These are phyloP conservation scores for Ichneumoninae sp. DNA, from an alignment of 2,888 invertebrate species.

Conservation along the genomic window DNA sequence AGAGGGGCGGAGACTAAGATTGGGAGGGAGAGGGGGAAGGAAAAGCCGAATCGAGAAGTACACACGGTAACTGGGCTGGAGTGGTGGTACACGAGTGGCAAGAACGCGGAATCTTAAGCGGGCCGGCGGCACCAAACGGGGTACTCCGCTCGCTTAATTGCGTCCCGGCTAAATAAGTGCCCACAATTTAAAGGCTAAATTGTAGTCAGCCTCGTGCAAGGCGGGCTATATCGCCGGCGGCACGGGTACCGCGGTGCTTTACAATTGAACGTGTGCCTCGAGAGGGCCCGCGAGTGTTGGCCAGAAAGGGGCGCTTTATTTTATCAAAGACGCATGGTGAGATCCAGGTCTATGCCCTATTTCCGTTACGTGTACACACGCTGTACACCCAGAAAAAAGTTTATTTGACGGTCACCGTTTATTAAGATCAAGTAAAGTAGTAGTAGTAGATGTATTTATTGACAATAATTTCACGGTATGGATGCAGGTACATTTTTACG, in stretches of 20 bases:
- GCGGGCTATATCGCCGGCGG: constrained; percentile 6
- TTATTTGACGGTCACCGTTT: too few relatives aligned
- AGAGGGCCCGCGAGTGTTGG: constrained; percentile 1
- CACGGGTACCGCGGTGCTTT: constrained; percentile 19
- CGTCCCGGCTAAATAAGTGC: constrained; percentile 62
- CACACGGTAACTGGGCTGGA: constrained; percentile 6
- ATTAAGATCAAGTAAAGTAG: too few relatives aligned
- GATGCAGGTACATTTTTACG: too few relatives aligned
- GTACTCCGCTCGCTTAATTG: constrained; percentile 60
- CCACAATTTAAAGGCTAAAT: constrained; percentile 64
- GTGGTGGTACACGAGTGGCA: constrained; percentile 31
- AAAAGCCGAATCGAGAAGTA: neutral
- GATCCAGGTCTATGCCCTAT: constrained; percentile 16
- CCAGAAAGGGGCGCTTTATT: constrained; percentile 46
- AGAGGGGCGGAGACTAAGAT: neutral
- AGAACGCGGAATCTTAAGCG: constrained; percentile 54
- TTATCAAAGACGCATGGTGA: constrained; percentile 46
- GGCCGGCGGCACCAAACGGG: constrained; percentile 43
- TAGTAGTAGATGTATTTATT: too few relatives aligned
- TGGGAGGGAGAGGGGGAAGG: neutral
- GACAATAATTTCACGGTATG: too few relatives aligned
- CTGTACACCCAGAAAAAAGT: too few relatives aligned
- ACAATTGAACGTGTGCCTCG: constrained; percentile 26
- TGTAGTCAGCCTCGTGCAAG: constrained; percentile 38
- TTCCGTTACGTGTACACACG: constrained; percentile 1